phyloP scores from a whole-genome alignment of 2,888 invertebrate genomes.

The Macrophya annulata region DNA sequence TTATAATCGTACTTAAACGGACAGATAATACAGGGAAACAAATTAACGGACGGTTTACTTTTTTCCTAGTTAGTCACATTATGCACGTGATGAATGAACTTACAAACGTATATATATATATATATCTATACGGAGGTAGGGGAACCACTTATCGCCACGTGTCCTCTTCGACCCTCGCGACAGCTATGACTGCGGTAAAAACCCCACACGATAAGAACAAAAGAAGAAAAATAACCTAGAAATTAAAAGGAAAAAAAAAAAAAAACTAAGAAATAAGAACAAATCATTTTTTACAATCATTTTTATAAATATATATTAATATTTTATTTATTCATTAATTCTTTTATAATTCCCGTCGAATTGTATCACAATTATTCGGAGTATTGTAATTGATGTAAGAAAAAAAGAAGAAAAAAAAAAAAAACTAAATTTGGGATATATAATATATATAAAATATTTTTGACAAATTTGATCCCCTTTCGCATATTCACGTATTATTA shows the following conservation, averaged over 20 bases:
- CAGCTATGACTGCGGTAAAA: conserved; percentile 2
- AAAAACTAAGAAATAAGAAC: not conserved
- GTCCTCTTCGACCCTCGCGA: conserved; percentile 33
- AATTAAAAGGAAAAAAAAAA: not conserved
- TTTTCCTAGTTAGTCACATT: not conserved
- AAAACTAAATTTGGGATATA: too few relatives aligned
- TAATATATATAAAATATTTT: too few relatives aligned
- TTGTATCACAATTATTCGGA: not conserved
- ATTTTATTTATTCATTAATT: not conserved
- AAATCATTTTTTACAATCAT: not conserved
- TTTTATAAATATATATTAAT: not conserved
- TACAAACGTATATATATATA: not conserved
- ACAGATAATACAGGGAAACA: too few relatives aligned
- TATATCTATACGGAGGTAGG: not conserved
- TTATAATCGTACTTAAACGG: too few relatives aligned
- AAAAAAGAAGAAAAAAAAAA: too few relatives aligned
- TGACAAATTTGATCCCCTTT: not conserved
- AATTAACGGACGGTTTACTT: not conserved
- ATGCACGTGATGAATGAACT: conserved; percentile 4
- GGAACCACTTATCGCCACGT: conserved; percentile 42
- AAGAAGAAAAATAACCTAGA: not conserved
- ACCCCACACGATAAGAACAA: not conserved
- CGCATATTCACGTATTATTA: not conserved
- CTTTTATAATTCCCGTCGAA: not conserved
- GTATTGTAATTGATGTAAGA: too few relatives aligned